Evolutionary conservation across 1,140 invertebrate species (phyloP), one percentile per base, ranked within the genome.

Genomic region (Pseudomyrmex cubaensis): DNA sequence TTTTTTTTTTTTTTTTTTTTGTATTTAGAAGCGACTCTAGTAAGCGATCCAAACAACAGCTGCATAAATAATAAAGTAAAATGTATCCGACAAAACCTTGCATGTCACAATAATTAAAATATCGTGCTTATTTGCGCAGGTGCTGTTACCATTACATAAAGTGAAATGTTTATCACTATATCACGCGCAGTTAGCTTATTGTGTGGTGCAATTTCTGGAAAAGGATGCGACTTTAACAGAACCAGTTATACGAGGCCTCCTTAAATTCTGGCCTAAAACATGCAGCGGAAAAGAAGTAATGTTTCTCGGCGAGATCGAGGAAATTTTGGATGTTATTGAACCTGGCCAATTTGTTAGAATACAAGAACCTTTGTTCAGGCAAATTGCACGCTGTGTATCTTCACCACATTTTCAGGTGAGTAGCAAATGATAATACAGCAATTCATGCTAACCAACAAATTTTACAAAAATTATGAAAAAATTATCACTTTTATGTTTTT

Each of bases 221-320:
- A 99, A 99, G 94, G 99, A 99, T 95, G 96, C 98, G 89, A 97
- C 97, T 89, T 96, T 99, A 90, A 99, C 99, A 86, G 98, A 99
- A 95, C 98, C 98, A 84, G 99, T 99, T 74, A 97, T 99, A 90
- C 97, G 98, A 93, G 98, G 98, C 89, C 96, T 99, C 91, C 96
- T 99, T 89, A 99, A 99, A 95, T 99, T 98, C 95, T 99, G 99
- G 99, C 99, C 99, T 92, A 99, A 99, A 95, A 99, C 98, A 69
- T 99, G 98, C 95, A 99, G 98, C 95, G 99, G 99, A 95, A 99
- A 99, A 95, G 99, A 99, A 96, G 98, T 99, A 56, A 99, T 99
- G 98, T 99, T 99, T 95, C 96, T 99, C 92, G 98, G 98, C 57
- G 98, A 99, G 95, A 97, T 99, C 89, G 98, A 99, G 95, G 99